Conservation (phyloP, 2,797 vertebrate species). For the Cacajao melanocephalus region DNA sequence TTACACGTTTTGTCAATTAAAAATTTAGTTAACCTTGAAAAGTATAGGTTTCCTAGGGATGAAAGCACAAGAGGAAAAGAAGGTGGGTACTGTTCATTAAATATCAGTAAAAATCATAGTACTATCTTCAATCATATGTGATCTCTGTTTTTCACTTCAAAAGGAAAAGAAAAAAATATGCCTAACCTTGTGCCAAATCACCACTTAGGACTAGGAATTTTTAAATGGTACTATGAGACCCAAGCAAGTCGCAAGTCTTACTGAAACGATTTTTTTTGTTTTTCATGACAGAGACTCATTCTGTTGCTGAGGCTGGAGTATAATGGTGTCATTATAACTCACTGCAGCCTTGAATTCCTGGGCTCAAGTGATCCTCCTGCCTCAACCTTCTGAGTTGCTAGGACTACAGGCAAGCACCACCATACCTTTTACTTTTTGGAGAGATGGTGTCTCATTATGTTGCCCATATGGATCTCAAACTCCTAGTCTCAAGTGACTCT, state of each 20-base stretch:
- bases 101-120: constrained; percentile 9
- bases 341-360: not conserved
- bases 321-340: not conserved
- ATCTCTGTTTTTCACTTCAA: not conserved
- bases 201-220: constrained; percentile 25
- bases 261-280: constrained; percentile 15
- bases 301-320: not conserved
- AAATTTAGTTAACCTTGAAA: constrained; percentile 10
- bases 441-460: not conserved
- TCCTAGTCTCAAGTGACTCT: not conserved
- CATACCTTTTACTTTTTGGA: not conserved
- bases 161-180: not conserved
- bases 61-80: constrained; percentile 23
- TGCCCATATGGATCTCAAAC: not conserved
- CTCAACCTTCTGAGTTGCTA: not conserved
- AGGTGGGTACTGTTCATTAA: not conserved
- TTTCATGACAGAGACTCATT: not conserved
- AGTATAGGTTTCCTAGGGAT: not conserved
- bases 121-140: not conserved
- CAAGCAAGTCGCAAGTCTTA: not conserved
- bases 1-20: not conserved
- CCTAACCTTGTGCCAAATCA: constrained; percentile 7
- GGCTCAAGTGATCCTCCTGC: not conserved
- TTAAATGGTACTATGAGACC: not conserved
- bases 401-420: not conserved